Base-by-base conservation (phyloP, 1,140 invertebrate genomes). In the Drosophila lini region DNA sequence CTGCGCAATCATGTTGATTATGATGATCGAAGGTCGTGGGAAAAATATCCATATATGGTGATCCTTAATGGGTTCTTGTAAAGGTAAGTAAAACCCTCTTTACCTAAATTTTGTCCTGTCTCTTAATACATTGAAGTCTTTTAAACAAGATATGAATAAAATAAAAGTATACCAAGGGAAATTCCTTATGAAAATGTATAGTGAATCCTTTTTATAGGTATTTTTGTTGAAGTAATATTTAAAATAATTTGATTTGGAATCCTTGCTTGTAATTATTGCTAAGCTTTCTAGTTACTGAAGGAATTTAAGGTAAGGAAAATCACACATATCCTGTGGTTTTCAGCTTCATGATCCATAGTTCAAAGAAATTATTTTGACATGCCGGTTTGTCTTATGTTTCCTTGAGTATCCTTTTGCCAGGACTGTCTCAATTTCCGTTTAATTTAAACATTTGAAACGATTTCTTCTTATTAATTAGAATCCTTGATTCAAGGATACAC, bases 21-120 rank as follows among this genome's bases (percentile, higher is more conserved):
- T 71, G 65, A 34, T 41, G 50, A 41, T 31, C 52, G 68, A 71
- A 71, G 69, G 65, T 71, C 69, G 69, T 73, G 69, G 69, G 69
- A 73, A 73, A 50, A 59, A 22, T 71, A 73, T 73, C 67, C 67
- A 71, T 59, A 71, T 32, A 45, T n/a, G 28, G n/a, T 15, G 32
- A 9, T 34, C 41, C 58, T 19, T 13, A 36, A 9, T 36, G 19
- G 32, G 16, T 31, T 11, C 3, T 11, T 22, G 41, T 16, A 60
- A 11, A n/a, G 15, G 19, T 53, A 9, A 15, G 9, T 28, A 0
- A 16, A 9, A 10, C 2, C 36, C n/a, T 16, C 9, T 16, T 5
- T 11, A 3, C 8, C 25, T 3, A 6, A 15, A 6, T 25, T 45
- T 1, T 15, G 8, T 2, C 44, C 44, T 45, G 6, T 8, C 2